These are phyloP conservation scores for Zalophus californianus DNA, from an alignment of 2,797 vertebrate species.

Conservation along the genomic window DNA sequence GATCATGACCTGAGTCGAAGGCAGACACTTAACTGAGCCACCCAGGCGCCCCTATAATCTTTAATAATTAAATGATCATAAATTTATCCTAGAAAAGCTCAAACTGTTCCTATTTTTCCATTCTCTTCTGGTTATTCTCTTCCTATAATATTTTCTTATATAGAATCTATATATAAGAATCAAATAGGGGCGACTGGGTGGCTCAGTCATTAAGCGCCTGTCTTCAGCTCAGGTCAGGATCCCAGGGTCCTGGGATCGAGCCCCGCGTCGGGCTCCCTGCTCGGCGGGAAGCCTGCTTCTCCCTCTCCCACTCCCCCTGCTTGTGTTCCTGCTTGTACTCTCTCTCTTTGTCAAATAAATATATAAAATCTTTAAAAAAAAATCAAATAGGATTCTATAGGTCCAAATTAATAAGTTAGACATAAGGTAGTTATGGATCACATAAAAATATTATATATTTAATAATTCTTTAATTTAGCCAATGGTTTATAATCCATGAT, in stretches of 20 bases:
- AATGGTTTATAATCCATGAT: neutral
- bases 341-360: too few relatives aligned
- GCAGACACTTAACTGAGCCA: too few relatives aligned
- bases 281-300: too few relatives aligned
- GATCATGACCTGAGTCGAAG: too few relatives aligned
- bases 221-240: too few relatives aligned
- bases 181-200: neutral
- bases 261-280: too few relatives aligned
- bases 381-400: accelerated
- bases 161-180: neutral
- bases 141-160: neutral
- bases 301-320: too few relatives aligned
- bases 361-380: neutral
- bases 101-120: neutral
- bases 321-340: too few relatives aligned
- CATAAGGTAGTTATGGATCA: neutral
- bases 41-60: neutral
- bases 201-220: too few relatives aligned
- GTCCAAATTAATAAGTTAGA: neutral
- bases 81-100: neutral
- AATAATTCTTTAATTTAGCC: neutral
- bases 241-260: too few relatives aligned
- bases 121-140: neutral
- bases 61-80: neutral
- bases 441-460: neutral